phyloP scores from a whole-genome alignment of 2,888 invertebrate genomes.

The Microctonus hyperodae region DNA sequence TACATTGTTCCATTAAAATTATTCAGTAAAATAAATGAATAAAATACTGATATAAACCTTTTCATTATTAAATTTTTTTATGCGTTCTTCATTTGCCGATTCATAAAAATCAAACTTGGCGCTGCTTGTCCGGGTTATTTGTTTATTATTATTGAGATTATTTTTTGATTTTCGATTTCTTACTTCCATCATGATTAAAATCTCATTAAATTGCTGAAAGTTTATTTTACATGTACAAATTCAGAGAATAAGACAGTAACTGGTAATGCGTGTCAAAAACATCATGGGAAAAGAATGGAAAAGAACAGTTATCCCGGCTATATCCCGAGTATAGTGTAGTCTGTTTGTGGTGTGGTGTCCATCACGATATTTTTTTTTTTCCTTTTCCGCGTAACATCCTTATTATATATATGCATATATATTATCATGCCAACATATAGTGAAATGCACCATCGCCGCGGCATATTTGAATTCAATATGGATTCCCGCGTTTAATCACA shows the following conservation, averaged over 20 bases:
- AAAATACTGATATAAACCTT: slow-evolving; percentile 11
- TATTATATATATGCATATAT: no score
- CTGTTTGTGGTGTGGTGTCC: no score
- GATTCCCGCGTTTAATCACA: neutral
- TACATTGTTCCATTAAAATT: no score
- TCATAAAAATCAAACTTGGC: slow-evolving; percentile 47
- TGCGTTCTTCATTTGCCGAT: slow-evolving; percentile 21
- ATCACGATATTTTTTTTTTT: neutral
- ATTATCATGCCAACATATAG: neutral
- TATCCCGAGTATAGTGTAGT: no score
- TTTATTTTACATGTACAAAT: neutral
- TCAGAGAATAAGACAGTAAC: neutral
- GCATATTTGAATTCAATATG: neutral
- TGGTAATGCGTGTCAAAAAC: neutral
- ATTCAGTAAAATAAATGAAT: neutral
- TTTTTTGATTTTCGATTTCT: slow-evolving; percentile 25
- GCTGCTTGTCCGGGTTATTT: slow-evolving; percentile 37
- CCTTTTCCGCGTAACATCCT: no score
- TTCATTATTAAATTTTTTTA: slow-evolving; percentile 10
- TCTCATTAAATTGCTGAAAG: neutral
- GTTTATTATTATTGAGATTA: slow-evolving; percentile 9
- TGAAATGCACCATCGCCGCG: neutral
- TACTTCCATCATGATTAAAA: slow-evolving; percentile 20
- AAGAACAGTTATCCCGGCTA: slow-evolving; percentile 31
- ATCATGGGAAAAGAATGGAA: neutral